Percentiles rank a stretch among this genome's conserved stretches.
phyloP scores from a whole-genome alignment of 2,113 vertebrate genomes.

The Cyprinodon tularosa region DNA sequence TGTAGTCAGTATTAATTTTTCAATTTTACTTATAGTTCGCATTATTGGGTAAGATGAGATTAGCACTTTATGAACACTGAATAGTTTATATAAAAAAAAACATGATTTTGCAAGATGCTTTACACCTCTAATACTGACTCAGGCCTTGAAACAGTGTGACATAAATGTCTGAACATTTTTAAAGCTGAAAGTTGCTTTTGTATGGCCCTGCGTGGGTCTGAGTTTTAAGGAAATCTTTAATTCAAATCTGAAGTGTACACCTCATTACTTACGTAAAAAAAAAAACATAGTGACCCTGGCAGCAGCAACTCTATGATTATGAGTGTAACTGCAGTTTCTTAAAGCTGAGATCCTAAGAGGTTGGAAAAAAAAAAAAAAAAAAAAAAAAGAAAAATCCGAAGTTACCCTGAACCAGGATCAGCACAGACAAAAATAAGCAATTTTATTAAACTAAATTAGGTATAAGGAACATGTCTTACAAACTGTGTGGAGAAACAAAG shows the following conservation, averaged over 20 bases:
- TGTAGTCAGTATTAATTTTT: too few species aligned
- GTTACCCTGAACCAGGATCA: not conserved
- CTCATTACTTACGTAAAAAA: not conserved
- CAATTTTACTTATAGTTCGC: not conserved
- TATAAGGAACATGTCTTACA: not conserved
- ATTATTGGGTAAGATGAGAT: not conserved
- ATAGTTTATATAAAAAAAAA: not conserved
- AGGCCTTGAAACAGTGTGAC: conserved; percentile 2
- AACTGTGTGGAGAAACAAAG: too few species aligned
- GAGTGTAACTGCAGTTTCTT: not conserved
- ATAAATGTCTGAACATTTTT: not conserved
- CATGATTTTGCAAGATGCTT: not conserved
- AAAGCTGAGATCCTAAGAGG: not conserved
- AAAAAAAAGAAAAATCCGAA: not conserved
- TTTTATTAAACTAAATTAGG: not conserved
- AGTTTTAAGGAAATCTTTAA: not conserved
- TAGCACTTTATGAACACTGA: not conserved
- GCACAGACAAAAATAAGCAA: not conserved
- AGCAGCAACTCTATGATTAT: not conserved
- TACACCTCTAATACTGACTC: not conserved
- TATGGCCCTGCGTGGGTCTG: not conserved
- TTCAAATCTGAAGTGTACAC: not conserved
- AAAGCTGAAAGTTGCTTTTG: not conserved
- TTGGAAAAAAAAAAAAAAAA: not conserved
- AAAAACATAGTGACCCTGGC: not conserved